Conservation (phyloP, 2,797 vertebrate species). For the Fratercula arctica region DNA sequence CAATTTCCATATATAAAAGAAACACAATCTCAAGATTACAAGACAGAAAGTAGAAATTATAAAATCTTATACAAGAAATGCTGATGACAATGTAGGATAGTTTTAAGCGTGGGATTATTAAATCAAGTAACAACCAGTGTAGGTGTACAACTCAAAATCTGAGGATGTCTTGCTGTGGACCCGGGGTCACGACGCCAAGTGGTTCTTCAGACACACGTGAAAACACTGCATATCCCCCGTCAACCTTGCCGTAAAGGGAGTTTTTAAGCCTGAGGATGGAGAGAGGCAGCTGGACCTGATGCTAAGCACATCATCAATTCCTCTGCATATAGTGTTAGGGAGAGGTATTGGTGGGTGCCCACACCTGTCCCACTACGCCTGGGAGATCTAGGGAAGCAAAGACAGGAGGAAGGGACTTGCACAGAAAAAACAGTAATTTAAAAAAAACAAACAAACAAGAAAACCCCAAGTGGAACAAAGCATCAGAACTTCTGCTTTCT, state of each 20-base stretch:
- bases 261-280: neutral
- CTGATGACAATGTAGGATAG: neutral
- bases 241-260: neutral
- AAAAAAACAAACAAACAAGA: neutral
- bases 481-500: neutral
- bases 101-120: neutral
- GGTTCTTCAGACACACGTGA: neutral
- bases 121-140: neutral
- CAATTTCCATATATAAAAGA: neutral
- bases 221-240: neutral
- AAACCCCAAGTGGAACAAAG: neutral
- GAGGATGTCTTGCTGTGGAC: neutral
- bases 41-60: neutral
- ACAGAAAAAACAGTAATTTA: neutral
- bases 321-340: neutral
- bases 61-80: neutral
- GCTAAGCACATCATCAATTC: neutral
- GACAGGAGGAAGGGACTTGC: neutral
- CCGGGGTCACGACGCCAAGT: neutral
- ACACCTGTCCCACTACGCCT: neutral
- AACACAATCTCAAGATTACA: neutral
- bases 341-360: neutral
- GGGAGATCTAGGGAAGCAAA: neutral
- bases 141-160: neutral
- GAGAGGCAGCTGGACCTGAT: neutral